Percentiles rank a stretch among this genome's conserved stretches.
phyloP scores from a whole-genome alignment of 2,113 vertebrate genomes.

The Pedetes capensis region DNA sequence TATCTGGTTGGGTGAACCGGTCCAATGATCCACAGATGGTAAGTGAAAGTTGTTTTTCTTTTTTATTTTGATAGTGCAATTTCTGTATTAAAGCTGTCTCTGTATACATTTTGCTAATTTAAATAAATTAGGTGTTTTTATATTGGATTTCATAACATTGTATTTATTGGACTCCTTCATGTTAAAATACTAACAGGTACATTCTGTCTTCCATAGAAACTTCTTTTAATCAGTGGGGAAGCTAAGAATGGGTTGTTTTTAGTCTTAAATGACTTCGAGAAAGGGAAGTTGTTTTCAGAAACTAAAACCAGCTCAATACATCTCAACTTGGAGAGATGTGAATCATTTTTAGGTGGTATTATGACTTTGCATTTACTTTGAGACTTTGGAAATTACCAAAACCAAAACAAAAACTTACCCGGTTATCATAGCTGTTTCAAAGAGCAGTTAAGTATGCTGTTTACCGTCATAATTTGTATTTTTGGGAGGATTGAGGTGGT shows the following conservation, averaged over 20 bases:
- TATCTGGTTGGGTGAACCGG: constrained; percentile 99
- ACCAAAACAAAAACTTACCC: no score
- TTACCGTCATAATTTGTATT: not conserved
- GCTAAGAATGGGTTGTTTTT: not conserved
- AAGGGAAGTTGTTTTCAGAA: not conserved
- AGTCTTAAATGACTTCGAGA: not conserved
- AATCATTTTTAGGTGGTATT: not conserved
- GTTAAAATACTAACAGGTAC: not conserved
- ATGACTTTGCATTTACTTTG: not conserved
- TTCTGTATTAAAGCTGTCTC: not conserved
- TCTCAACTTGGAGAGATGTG: not conserved
- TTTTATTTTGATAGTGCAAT: not conserved
- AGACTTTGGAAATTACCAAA: not conserved
- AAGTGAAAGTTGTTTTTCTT: constrained; percentile 75
- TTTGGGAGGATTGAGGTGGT: no score
- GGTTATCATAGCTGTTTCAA: no score
- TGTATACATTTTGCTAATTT: not conserved
- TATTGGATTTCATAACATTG: not conserved
- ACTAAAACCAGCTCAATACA: not conserved
- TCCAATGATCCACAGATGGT: constrained; percentile 99
- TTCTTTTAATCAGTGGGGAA: not conserved
- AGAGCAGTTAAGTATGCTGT: no score
- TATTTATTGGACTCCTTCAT: not conserved
- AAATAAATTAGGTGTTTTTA: not conserved
- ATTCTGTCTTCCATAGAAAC: not conserved